Conservation (phyloP, 2,113 vertebrate genomes). For the Zapornia atra region DNA sequence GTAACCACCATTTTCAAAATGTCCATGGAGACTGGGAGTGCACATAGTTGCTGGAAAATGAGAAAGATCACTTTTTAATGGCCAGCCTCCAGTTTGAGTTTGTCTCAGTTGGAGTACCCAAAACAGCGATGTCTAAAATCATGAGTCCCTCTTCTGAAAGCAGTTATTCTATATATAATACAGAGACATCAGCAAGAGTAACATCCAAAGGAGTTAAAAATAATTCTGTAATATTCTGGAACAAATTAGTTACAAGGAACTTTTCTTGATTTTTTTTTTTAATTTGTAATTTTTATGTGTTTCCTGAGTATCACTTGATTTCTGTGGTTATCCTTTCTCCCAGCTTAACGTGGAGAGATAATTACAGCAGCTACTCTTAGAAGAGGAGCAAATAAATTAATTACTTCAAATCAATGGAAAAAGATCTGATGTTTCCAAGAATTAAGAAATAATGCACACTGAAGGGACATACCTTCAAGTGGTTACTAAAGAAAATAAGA, state of each 20-base stretch:
- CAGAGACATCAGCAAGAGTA: neutral
- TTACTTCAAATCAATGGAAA: neutral
- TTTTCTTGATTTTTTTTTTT: neutral
- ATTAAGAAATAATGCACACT: neutral
- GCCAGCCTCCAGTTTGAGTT: neutral
- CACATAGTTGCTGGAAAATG: neutral
- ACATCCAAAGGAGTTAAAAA: conserved; percentile 7
- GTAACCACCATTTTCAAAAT: neutral
- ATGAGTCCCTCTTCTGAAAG: neutral
- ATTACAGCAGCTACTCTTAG: neutral
- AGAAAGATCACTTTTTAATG: neutral
- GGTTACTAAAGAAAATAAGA: neutral
- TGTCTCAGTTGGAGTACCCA: neutral
- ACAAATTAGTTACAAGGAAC: neutral
- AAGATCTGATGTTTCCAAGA: neutral
- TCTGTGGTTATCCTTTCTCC: neutral
- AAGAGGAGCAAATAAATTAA: conserved; percentile 11
- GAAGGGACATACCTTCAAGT: neutral
- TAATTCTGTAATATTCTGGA: conserved; percentile 4
- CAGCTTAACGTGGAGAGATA: neutral
- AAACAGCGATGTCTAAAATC: neutral
- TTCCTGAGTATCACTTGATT: neutral
- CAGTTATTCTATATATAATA: neutral
- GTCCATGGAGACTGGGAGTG: neutral
- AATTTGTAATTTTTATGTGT: neutral